Conservation (phyloP, 2,113 vertebrate species). For the Colossoma macropomum region DNA sequence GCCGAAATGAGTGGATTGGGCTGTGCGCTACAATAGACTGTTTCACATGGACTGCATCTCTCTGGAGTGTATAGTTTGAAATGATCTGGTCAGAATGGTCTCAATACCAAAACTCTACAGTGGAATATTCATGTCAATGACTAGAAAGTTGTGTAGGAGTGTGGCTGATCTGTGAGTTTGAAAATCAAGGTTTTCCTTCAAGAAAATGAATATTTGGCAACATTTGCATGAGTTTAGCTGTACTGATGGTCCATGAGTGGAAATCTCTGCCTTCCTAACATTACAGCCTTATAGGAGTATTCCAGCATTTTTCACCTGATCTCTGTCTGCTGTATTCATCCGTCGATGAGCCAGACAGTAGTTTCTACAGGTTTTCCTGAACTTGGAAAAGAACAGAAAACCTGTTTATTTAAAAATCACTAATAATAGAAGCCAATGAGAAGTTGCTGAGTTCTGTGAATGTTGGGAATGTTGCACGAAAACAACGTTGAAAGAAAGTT, state of each 20-base stretch:
- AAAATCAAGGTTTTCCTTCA: neutral
- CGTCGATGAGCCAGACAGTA: no score
- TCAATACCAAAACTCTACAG: neutral
- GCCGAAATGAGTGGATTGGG: neutral
- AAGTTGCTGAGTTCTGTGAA: no score
- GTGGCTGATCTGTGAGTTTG: neutral
- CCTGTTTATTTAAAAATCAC: neutral
- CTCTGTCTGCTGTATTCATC: neutral
- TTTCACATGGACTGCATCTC: neutral
- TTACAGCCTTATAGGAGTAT: neutral
- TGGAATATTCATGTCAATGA: neutral
- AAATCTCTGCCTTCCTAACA: neutral
- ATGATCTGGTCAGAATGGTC: neutral
- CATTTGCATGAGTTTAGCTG: neutral
- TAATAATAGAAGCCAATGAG: neutral
- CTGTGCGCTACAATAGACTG: neutral
- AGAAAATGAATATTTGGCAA: neutral
- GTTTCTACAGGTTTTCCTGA: no score
- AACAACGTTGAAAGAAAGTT: no score
- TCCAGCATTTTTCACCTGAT: neutral
- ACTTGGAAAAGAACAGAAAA: no score
- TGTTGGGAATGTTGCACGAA: no score
- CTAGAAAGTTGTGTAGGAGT: neutral
- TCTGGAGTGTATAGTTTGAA: neutral
- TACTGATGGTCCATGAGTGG: neutral